Base-by-base conservation (phyloP, 1,140 invertebrate species). In the Luehdorfia chinensis region DNA sequence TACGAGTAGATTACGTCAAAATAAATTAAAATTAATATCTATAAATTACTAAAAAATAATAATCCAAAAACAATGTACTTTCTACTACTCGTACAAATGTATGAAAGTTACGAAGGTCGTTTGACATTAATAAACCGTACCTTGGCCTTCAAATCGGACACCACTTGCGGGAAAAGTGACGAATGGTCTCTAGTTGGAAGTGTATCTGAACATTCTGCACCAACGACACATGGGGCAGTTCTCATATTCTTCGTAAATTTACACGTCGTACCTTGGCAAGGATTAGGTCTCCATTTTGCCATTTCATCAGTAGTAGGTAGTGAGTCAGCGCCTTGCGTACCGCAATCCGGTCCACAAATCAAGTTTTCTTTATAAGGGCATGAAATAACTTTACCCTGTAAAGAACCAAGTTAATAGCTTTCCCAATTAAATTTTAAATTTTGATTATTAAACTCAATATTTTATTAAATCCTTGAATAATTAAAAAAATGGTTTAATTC, bases 151-250 rank as follows among this genome's bases (percentile, higher is more conserved):
- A 47, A 45, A 25, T 13, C 25, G 2, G 30, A 23, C 1, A 55
- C 30, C 8, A 41, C 19, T 49, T 46, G n/a, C 58, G 50, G 8
- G 45, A 12, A 6, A 50, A 36, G n/a, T 50, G 54, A 11, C 39
- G 31, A n/a, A n/a, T n/a, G n/a, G 8, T 50, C 18, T 8, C 25
- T 30, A 5, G 50, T 48, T 8, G 43, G 47, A 2, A 50, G 25
- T 6, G 54, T 27, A 13, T 31, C 28, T 5, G 69, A 34, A 5
- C 52, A 30, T 13, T 81, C 77, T 0, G 62, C 61, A 1, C 69
- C 72, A n/a, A 84, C 56, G 0, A 71, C 49, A 36, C 80, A 84
- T 34, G 79, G 77, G 0, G 77, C 77, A 0, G 74, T 75, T 49
- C 77, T 67, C 74, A 81, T 74, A 16, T 75, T 79, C 36, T 67